Evolutionary conservation across 2,113 vertebrate species (phyloP), one percentile per base, ranked within the genome.

Genomic region (Nematolebias whitei): DNA sequence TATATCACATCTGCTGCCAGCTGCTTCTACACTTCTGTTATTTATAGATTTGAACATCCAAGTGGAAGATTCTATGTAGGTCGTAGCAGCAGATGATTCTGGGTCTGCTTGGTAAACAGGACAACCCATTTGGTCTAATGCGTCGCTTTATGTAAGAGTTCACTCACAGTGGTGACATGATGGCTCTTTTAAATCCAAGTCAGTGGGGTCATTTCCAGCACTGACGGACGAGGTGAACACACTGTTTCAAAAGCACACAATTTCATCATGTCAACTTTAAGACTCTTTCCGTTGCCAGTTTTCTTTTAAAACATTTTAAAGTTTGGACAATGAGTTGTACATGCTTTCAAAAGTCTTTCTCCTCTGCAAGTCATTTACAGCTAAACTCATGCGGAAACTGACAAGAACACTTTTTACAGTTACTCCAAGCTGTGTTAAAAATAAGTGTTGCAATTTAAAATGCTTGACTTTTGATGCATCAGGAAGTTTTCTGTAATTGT

Each of bases 31-130:
- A 57, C 60, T 24, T 66, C 24, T 51, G 72, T 64, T 76, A 81
- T 82, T 76, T 67, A 63, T 76, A 79, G 62, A 60, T 41, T 14
- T 68, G 50, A 73, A 64, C 40, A 39, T 52, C 24, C 19, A 55
- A 32, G 56, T 67, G 50, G 76, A 55, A 54, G 60, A 63, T n/a
- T 60, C 52, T 62, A 68, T 82, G 63, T 82, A 75, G 76, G 79
- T 68, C 69, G 20, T 51, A 35, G 19, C 57, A 39, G 71, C 74
- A 57, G 56, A 85, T 63, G 64, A 79, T 68, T 79, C 63, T 67
- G 52, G 56, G 52, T 73, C 69, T 62, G 47, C 18, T 20, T 40
- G 58, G 55, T 64, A 77, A 77, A 74, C 76, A 79, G 76, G 70
- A 39, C 67, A 63, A 60, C 15, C 41, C 39, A 22, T 65, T 63